These are phyloP conservation scores for Nasonia giraulti DNA, from an alignment of 1,140 invertebrate species.

Conservation along the genomic window DNA sequence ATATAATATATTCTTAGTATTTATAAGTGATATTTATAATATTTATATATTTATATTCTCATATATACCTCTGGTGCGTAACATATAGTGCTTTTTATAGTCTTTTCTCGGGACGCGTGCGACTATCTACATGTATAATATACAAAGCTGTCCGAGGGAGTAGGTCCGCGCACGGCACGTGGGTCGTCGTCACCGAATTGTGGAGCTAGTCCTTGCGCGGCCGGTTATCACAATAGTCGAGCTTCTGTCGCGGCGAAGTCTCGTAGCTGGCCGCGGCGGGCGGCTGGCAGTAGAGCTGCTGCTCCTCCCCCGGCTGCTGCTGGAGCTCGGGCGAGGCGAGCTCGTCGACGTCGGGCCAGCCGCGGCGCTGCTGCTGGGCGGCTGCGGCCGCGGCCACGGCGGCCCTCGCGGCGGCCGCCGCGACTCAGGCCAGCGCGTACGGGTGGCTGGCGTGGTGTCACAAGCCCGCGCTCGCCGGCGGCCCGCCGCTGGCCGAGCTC, in stretches of 20 bases:
- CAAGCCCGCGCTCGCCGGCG: conserved; percentile 73
- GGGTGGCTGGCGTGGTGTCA: conserved; percentile 78
- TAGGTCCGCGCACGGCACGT: background rate
- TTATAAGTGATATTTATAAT: background rate
- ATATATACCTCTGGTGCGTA: conserved; percentile 65
- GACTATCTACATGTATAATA: conserved; percentile 73
- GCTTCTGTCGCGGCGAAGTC: conserved; percentile 7
- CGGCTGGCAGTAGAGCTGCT: conserved; percentile 29
- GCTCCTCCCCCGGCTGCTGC: too few species aligned
- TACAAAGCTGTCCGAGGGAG: conserved; percentile 53
- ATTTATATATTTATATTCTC: conserved; percentile 55
- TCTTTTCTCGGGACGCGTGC: conserved; percentile 62
- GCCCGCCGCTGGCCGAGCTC: conserved; percentile 54
- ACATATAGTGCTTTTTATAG: conserved; percentile 64
- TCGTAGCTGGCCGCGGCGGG: background rate
- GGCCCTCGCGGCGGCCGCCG: conserved; percentile 58
- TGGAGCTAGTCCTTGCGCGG: conserved; percentile 22
- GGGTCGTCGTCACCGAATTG: background rate
- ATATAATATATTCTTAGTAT: background rate
- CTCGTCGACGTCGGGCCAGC: conserved; percentile 44
- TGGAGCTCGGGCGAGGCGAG: conserved; percentile 38
- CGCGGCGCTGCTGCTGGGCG: conserved; percentile 23
- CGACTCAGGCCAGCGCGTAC: conserved; percentile 82
- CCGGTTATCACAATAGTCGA: conserved; percentile 42
- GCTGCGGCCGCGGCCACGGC: conserved; percentile 5